Evolutionary conservation across 2,113 vertebrate species (phyloP).

Genomic region (Petrocephalus zakoni): DNA sequence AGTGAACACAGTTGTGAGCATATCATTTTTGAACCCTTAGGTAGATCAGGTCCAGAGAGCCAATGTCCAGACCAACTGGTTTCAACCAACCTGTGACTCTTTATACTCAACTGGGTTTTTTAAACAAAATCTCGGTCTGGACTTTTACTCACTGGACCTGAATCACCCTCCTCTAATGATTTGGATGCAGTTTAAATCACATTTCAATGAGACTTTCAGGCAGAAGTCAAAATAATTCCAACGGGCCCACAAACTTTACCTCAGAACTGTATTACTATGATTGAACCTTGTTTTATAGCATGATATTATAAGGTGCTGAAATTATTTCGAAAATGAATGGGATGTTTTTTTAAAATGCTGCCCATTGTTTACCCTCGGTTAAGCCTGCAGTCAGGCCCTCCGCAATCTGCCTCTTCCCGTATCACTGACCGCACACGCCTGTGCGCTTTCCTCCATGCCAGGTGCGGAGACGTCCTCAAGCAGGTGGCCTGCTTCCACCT

Average conservation of each 20-base stretch:
- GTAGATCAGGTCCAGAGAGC: not conserved
- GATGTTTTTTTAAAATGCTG: not conserved
- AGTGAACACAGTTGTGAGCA: not conserved
- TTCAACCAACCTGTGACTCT: not conserved
- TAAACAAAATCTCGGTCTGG: not conserved
- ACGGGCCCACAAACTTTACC: not conserved
- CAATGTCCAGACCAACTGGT: not conserved
- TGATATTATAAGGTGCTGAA: not conserved
- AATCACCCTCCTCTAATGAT: not conserved
- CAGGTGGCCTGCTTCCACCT: conserved; percentile 62
- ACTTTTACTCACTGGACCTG: not conserved
- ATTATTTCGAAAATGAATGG: not conserved
- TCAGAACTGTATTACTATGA: not conserved
- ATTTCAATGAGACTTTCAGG: no score
- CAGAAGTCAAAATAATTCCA: not conserved
- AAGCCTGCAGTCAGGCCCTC: no score
- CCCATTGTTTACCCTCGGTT: not conserved
- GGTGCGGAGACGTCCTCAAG: conserved; percentile 47
- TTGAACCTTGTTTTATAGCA: not conserved
- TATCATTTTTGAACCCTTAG: not conserved
- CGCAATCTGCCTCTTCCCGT: not conserved
- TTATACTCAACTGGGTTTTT: not conserved
- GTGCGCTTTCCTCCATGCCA: conserved; percentile 8
- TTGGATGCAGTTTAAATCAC: not conserved
- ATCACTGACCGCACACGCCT: not conserved